Conservation (phyloP, 1,140 invertebrate species). For the Cepaea nemoralis region DNA sequence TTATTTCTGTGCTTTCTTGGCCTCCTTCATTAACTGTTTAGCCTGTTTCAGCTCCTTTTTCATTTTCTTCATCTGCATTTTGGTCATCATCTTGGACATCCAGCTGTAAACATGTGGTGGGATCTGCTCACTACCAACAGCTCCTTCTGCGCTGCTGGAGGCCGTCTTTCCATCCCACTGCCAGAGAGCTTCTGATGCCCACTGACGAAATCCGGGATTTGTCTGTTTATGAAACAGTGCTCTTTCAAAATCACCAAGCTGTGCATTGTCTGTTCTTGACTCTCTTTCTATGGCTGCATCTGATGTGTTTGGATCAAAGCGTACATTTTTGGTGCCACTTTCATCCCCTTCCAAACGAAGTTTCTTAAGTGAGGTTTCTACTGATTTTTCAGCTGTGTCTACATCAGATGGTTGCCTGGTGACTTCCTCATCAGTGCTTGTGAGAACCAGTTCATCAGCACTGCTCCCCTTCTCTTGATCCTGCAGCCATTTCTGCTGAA, state of each 20-base stretch:
- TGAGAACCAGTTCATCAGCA: not conserved
- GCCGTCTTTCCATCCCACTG: constrained; percentile 29
- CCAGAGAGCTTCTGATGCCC: not conserved
- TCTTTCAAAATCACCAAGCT: not conserved
- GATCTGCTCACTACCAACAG: not conserved
- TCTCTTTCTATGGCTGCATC: not conserved
- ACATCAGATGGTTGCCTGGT: no score
- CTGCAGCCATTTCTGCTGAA: constrained; percentile 34
- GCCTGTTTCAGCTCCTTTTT: constrained; percentile 26
- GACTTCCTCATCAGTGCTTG: constrained; percentile 31
- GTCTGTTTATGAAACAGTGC: constrained; percentile 11
- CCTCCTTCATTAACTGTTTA: constrained; percentile 21
- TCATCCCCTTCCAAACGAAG: constrained; percentile 12
- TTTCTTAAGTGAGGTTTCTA: constrained; percentile 13
- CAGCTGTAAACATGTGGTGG: constrained; percentile 27
- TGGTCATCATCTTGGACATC: constrained; percentile 33
- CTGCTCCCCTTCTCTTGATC: not conserved
- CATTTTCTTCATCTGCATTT: constrained; percentile 37
- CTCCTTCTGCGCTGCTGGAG: not conserved
- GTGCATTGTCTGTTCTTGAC: not conserved
- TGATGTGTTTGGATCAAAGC: not conserved
- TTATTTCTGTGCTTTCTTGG: constrained; percentile 6
- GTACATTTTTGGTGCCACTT: not conserved
- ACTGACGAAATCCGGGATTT: constrained; percentile 11
- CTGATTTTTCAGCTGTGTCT: constrained; percentile 7